Conservation (phyloP, 2,113 vertebrate species). For the Amazona vittata region DNA sequence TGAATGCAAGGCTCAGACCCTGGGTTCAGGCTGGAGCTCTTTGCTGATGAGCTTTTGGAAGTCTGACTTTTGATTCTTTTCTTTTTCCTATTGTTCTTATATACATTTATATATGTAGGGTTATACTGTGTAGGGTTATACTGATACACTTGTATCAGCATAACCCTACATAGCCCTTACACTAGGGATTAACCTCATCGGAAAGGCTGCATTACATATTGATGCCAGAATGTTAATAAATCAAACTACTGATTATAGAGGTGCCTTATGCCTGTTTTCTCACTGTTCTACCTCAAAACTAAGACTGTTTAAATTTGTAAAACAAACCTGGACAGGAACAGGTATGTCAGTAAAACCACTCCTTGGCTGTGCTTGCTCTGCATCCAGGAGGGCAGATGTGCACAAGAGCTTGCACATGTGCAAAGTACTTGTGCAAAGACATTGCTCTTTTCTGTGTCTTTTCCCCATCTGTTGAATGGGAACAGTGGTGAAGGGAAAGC, state of each 20-base stretch:
- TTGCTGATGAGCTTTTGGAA: not conserved
- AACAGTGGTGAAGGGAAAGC: not conserved
- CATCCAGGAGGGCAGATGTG: too few species aligned
- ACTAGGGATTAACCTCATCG: not conserved
- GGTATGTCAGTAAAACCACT: not conserved
- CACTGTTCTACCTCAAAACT: not conserved
- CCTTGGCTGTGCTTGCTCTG: not conserved
- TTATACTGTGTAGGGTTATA: not conserved
- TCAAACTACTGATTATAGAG: not conserved
- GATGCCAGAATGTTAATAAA: not conserved
- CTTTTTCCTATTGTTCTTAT: not conserved
- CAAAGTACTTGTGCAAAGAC: not conserved
- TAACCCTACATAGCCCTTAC: not conserved
- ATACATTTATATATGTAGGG: not conserved
- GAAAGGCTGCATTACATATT: not conserved
- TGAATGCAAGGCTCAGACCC: not conserved
- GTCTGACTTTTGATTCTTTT: not conserved
- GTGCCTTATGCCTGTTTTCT: not conserved
- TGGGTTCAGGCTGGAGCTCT: not conserved
- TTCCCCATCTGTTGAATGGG: not conserved
- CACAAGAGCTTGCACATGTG: not conserved
- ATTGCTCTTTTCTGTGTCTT: not conserved
- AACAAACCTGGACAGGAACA: not conserved
- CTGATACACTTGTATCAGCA: too few species aligned
- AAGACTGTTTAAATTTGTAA: not conserved